These are phyloP conservation scores for Columbina picui DNA, from an alignment of 2,113 vertebrate genomes.

Conservation along the genomic window DNA sequence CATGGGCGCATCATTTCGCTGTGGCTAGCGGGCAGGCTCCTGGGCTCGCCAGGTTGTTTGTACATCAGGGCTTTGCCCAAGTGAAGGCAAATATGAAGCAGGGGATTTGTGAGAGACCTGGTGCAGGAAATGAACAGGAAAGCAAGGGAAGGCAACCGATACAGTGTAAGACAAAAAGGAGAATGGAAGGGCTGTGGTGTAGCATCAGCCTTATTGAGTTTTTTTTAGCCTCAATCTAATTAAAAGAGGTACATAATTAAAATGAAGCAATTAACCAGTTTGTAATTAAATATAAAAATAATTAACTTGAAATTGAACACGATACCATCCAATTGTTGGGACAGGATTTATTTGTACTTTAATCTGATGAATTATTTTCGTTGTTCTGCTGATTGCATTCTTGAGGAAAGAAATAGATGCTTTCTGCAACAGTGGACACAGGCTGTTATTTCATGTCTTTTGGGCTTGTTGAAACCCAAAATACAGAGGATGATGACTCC, in stretches of 20 bases:
- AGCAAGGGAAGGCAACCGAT: neutral
- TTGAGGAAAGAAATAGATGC: neutral
- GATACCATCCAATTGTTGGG: constrained; percentile 72
- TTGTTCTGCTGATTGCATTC: constrained; percentile 51
- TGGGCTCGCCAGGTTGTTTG: neutral
- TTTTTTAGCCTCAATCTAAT: constrained; percentile 53
- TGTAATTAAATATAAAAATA: constrained; percentile 81
- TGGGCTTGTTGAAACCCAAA: neutral
- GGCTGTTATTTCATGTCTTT: neutral
- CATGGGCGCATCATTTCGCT: rapidly evolving
- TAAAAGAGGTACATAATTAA: constrained; percentile 74
- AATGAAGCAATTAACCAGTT: constrained; percentile 72
- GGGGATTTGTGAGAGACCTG: neutral
- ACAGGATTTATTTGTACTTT: constrained; percentile 72
- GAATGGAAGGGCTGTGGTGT: neutral
- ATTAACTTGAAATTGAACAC: constrained; percentile 75
- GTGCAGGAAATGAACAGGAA: neutral
- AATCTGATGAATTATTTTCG: constrained; percentile 72
- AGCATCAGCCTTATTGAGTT: constrained; percentile 22
- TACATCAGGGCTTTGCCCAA: neutral
- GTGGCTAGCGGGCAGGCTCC: neutral
- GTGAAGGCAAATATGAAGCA: neutral
- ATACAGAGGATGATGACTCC: no score
- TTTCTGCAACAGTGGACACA: neutral
- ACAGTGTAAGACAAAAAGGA: neutral